Conservation (phyloP, 2,113 vertebrate genomes). For the Peromyscus leucopus region DNA sequence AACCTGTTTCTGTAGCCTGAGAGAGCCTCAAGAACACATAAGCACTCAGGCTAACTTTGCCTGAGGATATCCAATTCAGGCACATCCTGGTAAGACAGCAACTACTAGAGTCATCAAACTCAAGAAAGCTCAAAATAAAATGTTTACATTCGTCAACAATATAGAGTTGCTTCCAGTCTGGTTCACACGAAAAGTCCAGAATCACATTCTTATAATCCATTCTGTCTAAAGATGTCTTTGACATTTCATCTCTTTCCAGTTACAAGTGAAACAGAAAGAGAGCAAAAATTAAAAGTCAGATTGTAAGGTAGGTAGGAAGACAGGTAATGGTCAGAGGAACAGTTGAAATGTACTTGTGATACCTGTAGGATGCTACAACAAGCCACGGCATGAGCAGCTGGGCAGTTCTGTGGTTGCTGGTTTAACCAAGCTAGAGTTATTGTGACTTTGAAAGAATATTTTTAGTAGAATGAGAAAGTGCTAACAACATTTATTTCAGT, state of each 20-base stretch:
- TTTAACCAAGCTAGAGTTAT: neutral
- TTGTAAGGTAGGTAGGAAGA: neutral
- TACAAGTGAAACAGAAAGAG: neutral
- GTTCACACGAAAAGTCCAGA: neutral
- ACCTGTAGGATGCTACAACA: neutral
- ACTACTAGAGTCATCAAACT: neutral
- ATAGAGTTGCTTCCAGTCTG: neutral
- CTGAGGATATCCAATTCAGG: neutral
- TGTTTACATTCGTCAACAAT: neutral
- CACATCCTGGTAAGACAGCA: neutral
- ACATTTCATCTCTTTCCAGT: neutral
- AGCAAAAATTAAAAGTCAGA: slow-evolving; percentile 29
- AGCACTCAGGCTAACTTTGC: neutral
- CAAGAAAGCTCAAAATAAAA: neutral
- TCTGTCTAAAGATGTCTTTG: slow-evolving; percentile 29
- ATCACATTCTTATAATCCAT: slow-evolving; percentile 25
- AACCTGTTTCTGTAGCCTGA: neutral
- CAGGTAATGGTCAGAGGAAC: neutral
- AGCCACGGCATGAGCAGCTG: neutral
- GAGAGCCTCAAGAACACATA: slow-evolving; percentile 1
- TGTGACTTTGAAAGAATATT: neutral
- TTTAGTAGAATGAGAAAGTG: neutral
- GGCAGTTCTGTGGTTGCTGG: neutral
- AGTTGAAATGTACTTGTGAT: neutral
- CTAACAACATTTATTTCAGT: neutral